These are phyloP conservation scores for Rana temporaria DNA, from an alignment of 2,113 vertebrate species.

Conservation along the genomic window DNA sequence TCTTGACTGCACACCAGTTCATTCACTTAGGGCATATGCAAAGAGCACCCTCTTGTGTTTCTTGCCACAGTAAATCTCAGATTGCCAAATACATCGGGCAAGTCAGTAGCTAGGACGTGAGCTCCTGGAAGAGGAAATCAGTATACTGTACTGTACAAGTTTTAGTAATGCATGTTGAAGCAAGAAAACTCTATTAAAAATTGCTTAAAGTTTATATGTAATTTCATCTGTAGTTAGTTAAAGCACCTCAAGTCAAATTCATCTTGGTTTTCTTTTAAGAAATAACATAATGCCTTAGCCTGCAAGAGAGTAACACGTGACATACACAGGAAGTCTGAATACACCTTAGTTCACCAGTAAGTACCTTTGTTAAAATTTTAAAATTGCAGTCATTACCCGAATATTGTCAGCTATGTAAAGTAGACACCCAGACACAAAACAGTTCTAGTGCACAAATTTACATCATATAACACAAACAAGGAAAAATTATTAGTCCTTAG, in stretches of 20 bases:
- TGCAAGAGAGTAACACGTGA: constrained; percentile 63
- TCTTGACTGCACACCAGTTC: constrained; percentile 83
- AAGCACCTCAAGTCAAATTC: no score
- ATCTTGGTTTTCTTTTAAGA: constrained; percentile 86
- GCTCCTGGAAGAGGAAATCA: constrained; percentile 76
- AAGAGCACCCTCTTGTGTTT: constrained; percentile 76
- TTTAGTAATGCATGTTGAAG: background rate
- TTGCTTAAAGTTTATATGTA: background rate
- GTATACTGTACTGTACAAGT: constrained; percentile 12
- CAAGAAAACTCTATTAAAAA: constrained; percentile 4
- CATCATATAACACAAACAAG: no score
- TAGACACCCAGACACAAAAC: no score
- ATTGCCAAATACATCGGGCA: constrained; percentile 83
- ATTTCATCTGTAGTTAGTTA: background rate
- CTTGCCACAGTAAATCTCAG: constrained; percentile 80
- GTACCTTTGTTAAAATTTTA: no score
- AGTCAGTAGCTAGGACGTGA: constrained; percentile 86
- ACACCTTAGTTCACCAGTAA: no score
- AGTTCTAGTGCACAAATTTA: no score
- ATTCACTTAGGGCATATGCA: constrained; percentile 77
- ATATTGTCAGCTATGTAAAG: no score
- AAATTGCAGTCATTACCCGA: no score
- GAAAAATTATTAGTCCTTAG: no score
- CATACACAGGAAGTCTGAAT: no score
- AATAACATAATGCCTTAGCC: constrained; percentile 86